A percentile compares a stretch with the other conserved stretches of the same genome.
Conservation (phyloP, 2,113 vertebrate species). For the Petrocephalus zakoni region DNA sequence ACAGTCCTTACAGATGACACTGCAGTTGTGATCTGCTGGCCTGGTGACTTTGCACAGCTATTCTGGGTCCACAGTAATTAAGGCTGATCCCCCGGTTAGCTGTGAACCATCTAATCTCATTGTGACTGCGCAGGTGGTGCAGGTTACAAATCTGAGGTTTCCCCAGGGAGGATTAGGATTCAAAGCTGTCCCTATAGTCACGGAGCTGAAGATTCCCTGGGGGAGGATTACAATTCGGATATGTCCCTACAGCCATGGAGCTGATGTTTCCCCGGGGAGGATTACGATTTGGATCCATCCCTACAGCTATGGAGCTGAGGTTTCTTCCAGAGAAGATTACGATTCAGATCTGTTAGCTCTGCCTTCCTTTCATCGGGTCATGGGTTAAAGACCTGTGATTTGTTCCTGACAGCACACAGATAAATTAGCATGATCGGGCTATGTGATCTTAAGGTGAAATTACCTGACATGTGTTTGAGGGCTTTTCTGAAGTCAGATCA, state of each 20-base stretch:
- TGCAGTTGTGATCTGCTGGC: too few relatives aligned
- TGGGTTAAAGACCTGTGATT: slow-evolving; percentile 13
- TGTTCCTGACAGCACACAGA: neutral
- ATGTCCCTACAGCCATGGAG: neutral
- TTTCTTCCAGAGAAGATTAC: neutral
- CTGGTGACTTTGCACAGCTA: too few relatives aligned
- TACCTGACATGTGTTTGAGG: neutral
- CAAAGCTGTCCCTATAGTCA: too few relatives aligned
- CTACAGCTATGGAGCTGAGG: neutral
- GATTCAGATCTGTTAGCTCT: slow-evolving; percentile 13
- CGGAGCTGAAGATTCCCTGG: too few relatives aligned
- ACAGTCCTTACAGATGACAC: too few relatives aligned
- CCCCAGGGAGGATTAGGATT: too few relatives aligned
- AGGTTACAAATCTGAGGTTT: neutral
- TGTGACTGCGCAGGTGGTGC: too few relatives aligned
- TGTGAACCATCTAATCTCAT: too few relatives aligned
- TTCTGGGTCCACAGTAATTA: too few relatives aligned
- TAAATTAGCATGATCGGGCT: neutral
- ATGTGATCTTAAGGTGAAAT: neutral
- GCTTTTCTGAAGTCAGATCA: neutral
- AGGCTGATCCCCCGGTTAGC: too few relatives aligned
- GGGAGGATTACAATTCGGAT: slow-evolving; percentile 1
- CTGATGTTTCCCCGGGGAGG: neutral
- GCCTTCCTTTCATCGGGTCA: neutral
- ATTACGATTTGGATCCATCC: too few relatives aligned